Base-by-base conservation (phyloP, 2,113 vertebrate species). In the Donacobius atricapilla region DNA sequence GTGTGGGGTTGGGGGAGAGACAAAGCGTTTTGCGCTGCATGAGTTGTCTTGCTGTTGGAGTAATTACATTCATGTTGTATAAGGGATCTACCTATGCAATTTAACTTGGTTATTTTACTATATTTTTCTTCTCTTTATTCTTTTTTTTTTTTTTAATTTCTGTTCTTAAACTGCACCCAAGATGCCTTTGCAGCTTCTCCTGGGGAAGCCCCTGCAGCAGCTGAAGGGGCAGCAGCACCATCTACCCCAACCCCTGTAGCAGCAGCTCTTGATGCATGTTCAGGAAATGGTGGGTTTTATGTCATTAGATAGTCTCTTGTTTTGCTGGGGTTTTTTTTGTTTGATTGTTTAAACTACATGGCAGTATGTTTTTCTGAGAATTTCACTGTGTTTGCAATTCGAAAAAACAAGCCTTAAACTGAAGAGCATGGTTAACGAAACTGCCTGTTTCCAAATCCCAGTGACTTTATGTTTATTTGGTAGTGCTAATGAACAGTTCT, bases 151-250 rank as follows among this genome's bases (percentile, higher is more conserved):
- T 96, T 98, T 98, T 97, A 71, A 97, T 98, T 98, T 98, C 97
- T 97, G n/a, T 98, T 98, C 93, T 96, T 97, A 97, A 97, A 97
- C 98, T 94, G 98, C 98, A 96, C 97, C 97, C 98, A 98, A 99
- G 99, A 99, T 98, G 99, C 99, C 95, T 99, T 99, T 99, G 99
- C 99, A 97, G 98, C 99, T 98, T 99, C 99, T 98, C 99, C 99
- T 94, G 99, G 98, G 97, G 99, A 99, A 96, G 98, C 99, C 98
- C 98, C 99, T 96, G 98, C 98, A 97, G 97, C 98, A 94, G 94
- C 98, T 96, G 98, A 98, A 97, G 99, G 99, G 95, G 98, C 98
- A 85, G 97, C 98, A 94, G 98, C 98, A 91, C 97, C 98, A 80
- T 97, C 99, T 89, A 97, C 98, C 88, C 97, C 98, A 93, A 97